phyloP scores from a whole-genome alignment of 2,797 vertebrate species.

The Xiphophorus birchmanni region DNA sequence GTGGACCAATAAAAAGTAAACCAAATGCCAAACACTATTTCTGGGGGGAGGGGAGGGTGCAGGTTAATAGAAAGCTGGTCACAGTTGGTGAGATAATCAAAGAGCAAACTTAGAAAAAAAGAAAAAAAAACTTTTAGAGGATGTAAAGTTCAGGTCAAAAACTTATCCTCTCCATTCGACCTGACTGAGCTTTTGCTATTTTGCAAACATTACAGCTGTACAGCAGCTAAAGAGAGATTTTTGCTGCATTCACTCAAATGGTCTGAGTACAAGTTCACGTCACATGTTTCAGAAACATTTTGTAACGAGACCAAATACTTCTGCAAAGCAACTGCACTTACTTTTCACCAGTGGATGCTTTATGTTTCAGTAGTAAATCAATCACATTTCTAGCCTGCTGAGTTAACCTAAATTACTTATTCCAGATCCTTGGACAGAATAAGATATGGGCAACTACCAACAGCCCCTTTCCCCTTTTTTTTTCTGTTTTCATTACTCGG shows the following conservation, averaged over 20 bases:
- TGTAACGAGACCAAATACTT: not conserved
- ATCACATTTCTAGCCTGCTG: conserved; percentile 51
- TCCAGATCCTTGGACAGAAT: conserved; percentile 50
- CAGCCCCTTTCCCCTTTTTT: conserved; percentile 55
- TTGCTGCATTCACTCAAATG: not conserved
- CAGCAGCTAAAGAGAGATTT: not conserved
- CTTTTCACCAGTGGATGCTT: conserved; percentile 8
- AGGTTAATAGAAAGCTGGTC: not conserved
- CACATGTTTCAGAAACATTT: not conserved
- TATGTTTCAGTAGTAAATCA: conserved; percentile 50
- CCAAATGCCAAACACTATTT: not conserved
- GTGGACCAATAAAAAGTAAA: not conserved
- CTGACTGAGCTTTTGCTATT: not conserved
- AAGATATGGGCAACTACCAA: conserved; percentile 61
- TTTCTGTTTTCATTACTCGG: conserved; percentile 57
- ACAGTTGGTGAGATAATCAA: not conserved
- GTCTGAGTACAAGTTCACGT: not conserved
- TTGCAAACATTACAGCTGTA: not conserved
- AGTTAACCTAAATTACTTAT: conserved; percentile 65
- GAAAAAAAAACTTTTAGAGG: not conserved
- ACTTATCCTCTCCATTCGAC: not conserved
- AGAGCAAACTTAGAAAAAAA: not conserved
- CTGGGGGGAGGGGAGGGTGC: not conserved
- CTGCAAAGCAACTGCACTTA: not conserved
- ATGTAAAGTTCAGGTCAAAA: not conserved